Percentiles rank a stretch among this genome's conserved stretches.
These are phyloP conservation scores for Tricholaema leucomelas DNA, from an alignment of 2,113 vertebrate genomes.

Conservation along the genomic window DNA sequence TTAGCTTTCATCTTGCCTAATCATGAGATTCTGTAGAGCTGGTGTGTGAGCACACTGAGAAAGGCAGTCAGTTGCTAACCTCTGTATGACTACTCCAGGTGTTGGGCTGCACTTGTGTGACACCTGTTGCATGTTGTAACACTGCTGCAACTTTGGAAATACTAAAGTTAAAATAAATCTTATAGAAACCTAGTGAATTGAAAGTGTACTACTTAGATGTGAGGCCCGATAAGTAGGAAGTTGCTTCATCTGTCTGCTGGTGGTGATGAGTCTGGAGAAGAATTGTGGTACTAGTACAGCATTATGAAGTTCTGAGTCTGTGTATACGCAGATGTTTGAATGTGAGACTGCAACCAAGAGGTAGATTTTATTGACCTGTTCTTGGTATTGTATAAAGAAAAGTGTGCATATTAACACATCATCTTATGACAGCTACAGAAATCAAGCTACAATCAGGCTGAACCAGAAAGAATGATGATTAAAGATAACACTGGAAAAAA, in stretches of 20 bases:
- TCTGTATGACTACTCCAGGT: accelerated
- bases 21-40: background rate
- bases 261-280: background rate
- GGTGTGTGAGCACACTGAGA: background rate
- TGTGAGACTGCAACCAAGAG: background rate
- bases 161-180: background rate
- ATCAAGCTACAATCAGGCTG: background rate
- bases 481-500: background rate
- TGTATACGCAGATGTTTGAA: background rate
- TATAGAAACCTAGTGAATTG: background rate
- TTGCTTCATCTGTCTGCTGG: background rate
- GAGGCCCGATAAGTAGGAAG: background rate
- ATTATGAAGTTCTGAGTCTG: background rate
- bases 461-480: background rate
- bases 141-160: background rate
- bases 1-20: background rate
- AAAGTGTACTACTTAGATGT: background rate
- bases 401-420: background rate
- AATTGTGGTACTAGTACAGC: background rate
- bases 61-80: background rate
- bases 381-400: background rate
- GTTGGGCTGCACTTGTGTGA: background rate
- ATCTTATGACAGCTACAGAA: background rate
- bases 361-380: background rate
- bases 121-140: background rate